Base-by-base conservation (phyloP, 2,113 vertebrate genomes). In the Cochlearius cochlearius region DNA sequence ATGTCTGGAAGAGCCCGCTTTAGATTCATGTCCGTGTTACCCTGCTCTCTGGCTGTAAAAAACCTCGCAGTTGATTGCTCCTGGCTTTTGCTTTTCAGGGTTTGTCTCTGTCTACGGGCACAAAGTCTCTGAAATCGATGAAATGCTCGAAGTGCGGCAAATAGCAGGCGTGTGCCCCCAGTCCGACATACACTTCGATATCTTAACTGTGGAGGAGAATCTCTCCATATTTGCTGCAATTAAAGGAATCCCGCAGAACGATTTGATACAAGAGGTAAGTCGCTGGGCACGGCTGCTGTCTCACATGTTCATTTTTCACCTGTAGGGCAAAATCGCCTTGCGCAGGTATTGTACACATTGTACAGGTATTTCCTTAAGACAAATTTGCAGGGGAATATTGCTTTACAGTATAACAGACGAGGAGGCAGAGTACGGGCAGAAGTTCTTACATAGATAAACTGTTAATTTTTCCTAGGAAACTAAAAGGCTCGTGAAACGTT, bases 121-220 rank as follows among this genome's bases (percentile, higher is more conserved):
- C 49, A 98, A 96, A 5, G 99, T 99, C 59, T 98, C 98, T 0
- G 99, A 99, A 95, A 98, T 99, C 2, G 99, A 99, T 1, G 99
- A 99, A 52, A 98, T 98, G 72, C 98, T 98, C 1, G 99, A 99
- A 90, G 99, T 99, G 98, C 98, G 99, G 95, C 99, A 98, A 95
- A 98, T 99, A 82, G 98, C 99, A 34, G 99, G 99, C 14, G 98
- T 99, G 85, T 99, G 99, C 79, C 99, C 99, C 32, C 99, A 99
- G 97, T 98, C 99, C 23, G 99, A 99, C 98, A 99, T 99, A 78
- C 98, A 99, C 96, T 99, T 99, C 4, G 99, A 99, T 49, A 99
- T 99, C 29, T 72, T 99, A 10, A 99, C 99, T 0, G 99, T 99
- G 91, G 99, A 99, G 98, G 99, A 99, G 93, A 99, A 99, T 94